These are phyloP conservation scores for Leptodactylus fuscus DNA, from an alignment of 2,113 vertebrate species.

Conservation along the genomic window DNA sequence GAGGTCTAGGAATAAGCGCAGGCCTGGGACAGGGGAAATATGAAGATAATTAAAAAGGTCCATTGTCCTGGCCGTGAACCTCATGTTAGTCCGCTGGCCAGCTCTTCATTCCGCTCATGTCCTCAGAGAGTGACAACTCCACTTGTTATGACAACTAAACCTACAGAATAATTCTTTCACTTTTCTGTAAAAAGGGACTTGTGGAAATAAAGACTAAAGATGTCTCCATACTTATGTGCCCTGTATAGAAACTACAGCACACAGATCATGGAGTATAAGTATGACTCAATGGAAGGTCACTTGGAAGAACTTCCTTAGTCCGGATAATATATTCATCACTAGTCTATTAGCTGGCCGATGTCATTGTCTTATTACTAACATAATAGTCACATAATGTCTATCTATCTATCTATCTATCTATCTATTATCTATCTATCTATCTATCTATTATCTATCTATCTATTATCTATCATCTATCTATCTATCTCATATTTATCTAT, in stretches of 20 bases:
- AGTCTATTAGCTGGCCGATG: neutral
- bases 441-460: too few species aligned
- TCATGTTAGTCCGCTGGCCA: neutral
- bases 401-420: too few species aligned
- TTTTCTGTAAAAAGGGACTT: neutral
- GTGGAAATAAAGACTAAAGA: neutral
- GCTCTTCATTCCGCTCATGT: neutral
- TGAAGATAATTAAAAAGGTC: slow-evolving; percentile 45
- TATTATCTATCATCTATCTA: too few species aligned
- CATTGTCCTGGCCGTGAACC: slow-evolving; percentile 7
- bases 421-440: too few species aligned
- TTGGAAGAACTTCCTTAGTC: neutral
- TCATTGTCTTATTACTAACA: neutral
- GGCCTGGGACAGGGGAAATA: neutral
- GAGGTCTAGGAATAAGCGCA: too few species aligned
- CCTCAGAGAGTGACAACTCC: neutral
- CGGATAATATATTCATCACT: neutral
- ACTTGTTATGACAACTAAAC: neutral
- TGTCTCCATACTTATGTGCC: neutral
- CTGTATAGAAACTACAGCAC: neutral
- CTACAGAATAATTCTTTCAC: neutral
- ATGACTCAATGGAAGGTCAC: neutral
- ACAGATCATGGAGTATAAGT: too few species aligned
- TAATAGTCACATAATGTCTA: too few species aligned
- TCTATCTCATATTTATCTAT: too few species aligned